These are phyloP conservation scores for Scaptomyza polygonia DNA, from an alignment of 2,888 invertebrate species.

Conservation along the genomic window DNA sequence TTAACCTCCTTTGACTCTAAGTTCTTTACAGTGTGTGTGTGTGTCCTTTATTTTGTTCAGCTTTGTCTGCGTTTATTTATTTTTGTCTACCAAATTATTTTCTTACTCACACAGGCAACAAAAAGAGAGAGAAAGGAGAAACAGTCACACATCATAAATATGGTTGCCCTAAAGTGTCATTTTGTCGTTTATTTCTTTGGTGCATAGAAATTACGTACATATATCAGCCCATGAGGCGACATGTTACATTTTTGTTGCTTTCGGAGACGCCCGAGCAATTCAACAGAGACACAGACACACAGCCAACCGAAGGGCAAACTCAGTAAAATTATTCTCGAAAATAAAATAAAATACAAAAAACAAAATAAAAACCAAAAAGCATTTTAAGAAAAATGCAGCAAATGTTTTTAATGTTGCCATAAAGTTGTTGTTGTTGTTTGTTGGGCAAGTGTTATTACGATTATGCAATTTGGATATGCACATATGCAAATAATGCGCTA, in stretches of 20 bases:
- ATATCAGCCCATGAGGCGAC: constrained; percentile 22
- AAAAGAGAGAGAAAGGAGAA: not conserved
- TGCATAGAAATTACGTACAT: constrained; percentile 58
- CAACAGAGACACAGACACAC: not conserved
- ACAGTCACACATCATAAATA: constrained; percentile 61
- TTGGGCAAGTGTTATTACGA: constrained; percentile 4
- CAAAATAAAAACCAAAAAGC: not conserved
- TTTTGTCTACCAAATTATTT: constrained; percentile 53
- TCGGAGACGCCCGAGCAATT: constrained; percentile 51
- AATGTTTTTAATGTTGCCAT: constrained; percentile 37
- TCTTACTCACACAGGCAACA: constrained; percentile 1
- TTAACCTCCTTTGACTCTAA: constrained; percentile 23
- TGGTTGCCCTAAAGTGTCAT: constrained; percentile 56
- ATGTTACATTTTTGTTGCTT: constrained; percentile 23
- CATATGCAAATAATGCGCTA: constrained; percentile 41
- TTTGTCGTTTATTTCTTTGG: constrained; percentile 49
- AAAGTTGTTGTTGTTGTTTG: constrained; percentile 1
- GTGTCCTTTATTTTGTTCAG: constrained; percentile 32
- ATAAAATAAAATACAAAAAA: too few relatives aligned
- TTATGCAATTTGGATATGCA: constrained; percentile 32
- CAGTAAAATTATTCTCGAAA: constrained; percentile 10
- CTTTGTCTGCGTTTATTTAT: constrained; percentile 46
- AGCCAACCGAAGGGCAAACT: not conserved
- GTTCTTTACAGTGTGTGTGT: constrained; percentile 24
- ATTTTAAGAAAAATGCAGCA: constrained; percentile 10